Base-by-base conservation (phyloP, 2,888 invertebrate species). In the Dione juno region DNA sequence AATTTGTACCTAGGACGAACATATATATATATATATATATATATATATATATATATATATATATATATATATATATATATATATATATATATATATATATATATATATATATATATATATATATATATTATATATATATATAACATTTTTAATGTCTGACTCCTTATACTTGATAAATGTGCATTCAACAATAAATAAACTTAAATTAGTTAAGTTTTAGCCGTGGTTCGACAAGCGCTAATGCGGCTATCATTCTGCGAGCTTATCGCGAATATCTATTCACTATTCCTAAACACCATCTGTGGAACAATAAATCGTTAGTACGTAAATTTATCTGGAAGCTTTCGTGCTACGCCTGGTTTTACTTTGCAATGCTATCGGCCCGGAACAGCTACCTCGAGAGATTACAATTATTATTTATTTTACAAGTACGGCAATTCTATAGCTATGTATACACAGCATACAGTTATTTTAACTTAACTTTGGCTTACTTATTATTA, bases 261-360 rank as follows among this genome's bases (percentile, higher is more conserved):
- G 61, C 41, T 72, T 74, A 72, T 72, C 74, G 50, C 70, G n/a
- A 70, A 67, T 70, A 72, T 72, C 74, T 74, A 69, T 71, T 74
- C 67, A 71, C 74, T 71, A 69, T 69, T 68, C 69, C 67, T 73
- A 71, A 73, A 69, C 73, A 75, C 66, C 69, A 67, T 71, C 69
- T 59, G 67, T 57, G 68, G 69, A 53, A 63, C 72, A 65, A 71
- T 75, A 75, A 75, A 75, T 75, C 71, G 67, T 66, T 67, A 57
- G 70, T 69, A 72, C 72, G 71, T 67, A 66, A 67, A 70, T 71
- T 71, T 73, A 75, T 67, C 65, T 65, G 66, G 65, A 45, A 67
- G 67, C 67, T 53, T 70, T 68, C 70, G 70, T 68, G 70, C 68
- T 54, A 64, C 63, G 63, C 45, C 54, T 54, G 68, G 45, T 53